phyloP scores from a whole-genome alignment of 2,888 invertebrate species.

The Drosophila barbarae region DNA sequence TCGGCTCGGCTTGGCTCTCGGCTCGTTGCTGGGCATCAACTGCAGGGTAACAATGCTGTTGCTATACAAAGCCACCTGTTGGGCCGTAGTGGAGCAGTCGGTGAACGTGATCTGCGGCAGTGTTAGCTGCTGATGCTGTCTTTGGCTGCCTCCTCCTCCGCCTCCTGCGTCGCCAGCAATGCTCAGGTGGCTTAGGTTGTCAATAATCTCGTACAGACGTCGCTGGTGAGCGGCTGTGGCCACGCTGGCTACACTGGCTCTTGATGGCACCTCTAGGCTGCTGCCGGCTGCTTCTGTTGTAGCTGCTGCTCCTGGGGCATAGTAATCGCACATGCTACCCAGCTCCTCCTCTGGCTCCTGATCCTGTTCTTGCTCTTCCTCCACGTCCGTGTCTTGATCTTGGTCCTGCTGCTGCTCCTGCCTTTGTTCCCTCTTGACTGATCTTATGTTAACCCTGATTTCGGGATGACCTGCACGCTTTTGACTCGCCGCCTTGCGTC shows the following conservation, averaged over 20 bases:
- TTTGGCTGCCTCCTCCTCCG: neutral
- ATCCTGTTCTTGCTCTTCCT: constrained; percentile 7
- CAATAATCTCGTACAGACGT: constrained; percentile 69
- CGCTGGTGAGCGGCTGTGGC: constrained; percentile 8
- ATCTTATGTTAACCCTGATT: constrained; percentile 74
- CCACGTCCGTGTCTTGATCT: neutral
- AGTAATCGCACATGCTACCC: constrained; percentile 56
- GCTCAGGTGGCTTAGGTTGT: constrained; percentile 72
- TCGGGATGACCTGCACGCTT: constrained; percentile 31
- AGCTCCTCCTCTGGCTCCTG: constrained; percentile 6
- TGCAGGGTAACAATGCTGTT: constrained; percentile 49
- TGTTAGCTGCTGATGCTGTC: neutral
- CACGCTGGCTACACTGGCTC: constrained; percentile 38
- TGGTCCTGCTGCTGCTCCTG: neutral
- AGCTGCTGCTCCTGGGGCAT: constrained; percentile 10
- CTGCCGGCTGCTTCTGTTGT: constrained; percentile 20
- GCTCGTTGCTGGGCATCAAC: constrained; percentile 65
- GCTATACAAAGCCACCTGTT: constrained; percentile 55
- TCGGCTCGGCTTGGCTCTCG: constrained; percentile 54
- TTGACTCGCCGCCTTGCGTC: constrained; percentile 14
- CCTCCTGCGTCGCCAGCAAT: constrained; percentile 37
- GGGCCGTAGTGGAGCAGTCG: constrained; percentile 64
- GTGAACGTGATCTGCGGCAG: constrained; percentile 78
- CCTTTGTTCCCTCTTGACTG: constrained; percentile 21
- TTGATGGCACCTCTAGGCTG: neutral